Percentiles rank a stretch among this genome's conserved stretches.
Evolutionary conservation across 2,113 vertebrate species (phyloP).

Genomic region (Hipposideros armiger): DNA sequence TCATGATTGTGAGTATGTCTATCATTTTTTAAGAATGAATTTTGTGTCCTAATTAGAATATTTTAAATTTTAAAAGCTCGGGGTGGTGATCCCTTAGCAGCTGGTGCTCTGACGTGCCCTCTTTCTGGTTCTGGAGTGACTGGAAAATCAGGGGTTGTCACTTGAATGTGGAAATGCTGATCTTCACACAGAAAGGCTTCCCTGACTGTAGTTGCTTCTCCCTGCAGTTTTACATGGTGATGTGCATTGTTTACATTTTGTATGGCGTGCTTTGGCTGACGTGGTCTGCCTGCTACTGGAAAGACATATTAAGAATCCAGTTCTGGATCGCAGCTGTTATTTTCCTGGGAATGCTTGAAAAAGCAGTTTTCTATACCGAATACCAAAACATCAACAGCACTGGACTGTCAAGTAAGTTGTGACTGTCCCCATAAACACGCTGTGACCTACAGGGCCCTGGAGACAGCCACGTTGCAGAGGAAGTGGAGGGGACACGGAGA

Average conservation of each 20-base stretch:
- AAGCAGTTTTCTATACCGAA: slow-evolving; percentile 94
- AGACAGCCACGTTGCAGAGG: neutral
- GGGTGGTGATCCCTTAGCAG: neutral
- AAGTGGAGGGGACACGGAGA: neutral
- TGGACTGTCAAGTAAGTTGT: slow-evolving; percentile 91
- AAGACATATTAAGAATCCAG: slow-evolving; percentile 94
- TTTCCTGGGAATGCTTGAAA: slow-evolving; percentile 95
- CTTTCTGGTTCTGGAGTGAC: neutral
- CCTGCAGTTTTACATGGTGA: slow-evolving; percentile 93
- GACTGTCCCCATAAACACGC: neutral
- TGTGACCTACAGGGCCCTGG: neutral
- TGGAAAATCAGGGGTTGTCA: neutral
- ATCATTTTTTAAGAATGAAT: neutral
- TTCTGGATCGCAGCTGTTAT: slow-evolving; percentile 96
- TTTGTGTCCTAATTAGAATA: slow-evolving; percentile 39
- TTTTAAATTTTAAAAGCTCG: neutral
- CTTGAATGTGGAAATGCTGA: neutral
- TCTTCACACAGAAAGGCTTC: neutral
- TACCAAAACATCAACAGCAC: slow-evolving; percentile 93
- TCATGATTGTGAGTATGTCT: slow-evolving; percentile 93
- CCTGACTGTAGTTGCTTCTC: slow-evolving; percentile 20
- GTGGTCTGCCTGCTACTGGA: slow-evolving; percentile 95
- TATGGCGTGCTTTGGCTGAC: slow-evolving; percentile 92
- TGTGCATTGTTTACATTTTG: slow-evolving; percentile 93
- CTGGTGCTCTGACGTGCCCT: neutral